phyloP scores from a whole-genome alignment of 2,113 vertebrate genomes.

The Phalacrocorax carbo region DNA sequence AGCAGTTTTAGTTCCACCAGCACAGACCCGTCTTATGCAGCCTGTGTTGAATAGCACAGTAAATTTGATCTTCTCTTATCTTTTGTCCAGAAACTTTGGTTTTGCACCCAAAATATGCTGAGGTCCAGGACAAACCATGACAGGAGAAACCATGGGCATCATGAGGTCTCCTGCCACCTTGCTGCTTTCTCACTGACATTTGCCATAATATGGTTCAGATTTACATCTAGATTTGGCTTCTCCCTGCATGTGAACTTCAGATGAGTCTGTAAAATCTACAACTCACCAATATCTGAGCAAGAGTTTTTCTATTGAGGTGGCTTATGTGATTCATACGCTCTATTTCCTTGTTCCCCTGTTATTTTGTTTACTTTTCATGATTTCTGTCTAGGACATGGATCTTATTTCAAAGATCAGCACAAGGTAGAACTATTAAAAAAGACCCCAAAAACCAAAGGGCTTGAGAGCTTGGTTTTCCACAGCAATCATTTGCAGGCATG shows the following conservation, averaged over 20 bases:
- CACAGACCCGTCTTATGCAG: background rate
- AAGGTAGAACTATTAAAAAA: background rate
- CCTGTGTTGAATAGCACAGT: background rate
- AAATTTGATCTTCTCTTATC: accelerated
- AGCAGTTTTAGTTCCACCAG: background rate
- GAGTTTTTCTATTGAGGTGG: background rate
- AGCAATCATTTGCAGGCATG: background rate
- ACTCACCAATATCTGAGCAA: background rate
- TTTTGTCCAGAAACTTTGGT: background rate
- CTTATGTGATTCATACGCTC: background rate
- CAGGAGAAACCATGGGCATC: background rate
- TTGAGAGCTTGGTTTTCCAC: background rate
- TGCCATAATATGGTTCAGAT: background rate
- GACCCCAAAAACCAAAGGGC: background rate
- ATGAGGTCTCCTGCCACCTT: background rate
- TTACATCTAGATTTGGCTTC: background rate
- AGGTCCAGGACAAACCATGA: background rate
- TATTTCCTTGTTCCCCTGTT: background rate
- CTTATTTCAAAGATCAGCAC: background rate
- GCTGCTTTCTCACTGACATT: background rate
- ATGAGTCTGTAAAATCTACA: background rate
- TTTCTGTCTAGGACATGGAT: background rate
- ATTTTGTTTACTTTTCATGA: no score
- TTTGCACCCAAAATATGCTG: background rate
- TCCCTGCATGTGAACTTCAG: background rate